Percentiles rank a stretch among this genome's conserved stretches.
phyloP scores from a whole-genome alignment of 2,797 vertebrate species.

The Coregonus suidteri region DNA sequence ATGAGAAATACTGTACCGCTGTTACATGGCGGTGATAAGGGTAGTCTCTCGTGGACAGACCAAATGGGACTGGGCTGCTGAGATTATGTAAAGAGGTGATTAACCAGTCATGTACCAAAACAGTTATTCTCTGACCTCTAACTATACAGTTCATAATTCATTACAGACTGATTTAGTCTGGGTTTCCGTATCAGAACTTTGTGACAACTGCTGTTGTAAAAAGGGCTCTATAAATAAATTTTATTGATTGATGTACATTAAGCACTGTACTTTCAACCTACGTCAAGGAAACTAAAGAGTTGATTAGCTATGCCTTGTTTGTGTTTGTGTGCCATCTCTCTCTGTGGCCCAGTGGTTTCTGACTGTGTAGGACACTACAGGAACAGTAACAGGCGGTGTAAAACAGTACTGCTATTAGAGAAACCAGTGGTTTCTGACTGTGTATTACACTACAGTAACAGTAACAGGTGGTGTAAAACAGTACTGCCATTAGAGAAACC shows the following conservation, averaged over 20 bases:
- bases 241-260: not conserved
- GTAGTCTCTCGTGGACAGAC: too few relatives aligned
- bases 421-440: too few relatives aligned
- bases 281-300: not conserved
- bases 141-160: not conserved
- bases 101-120: not conserved
- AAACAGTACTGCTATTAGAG: not conserved
- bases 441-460: too few relatives aligned
- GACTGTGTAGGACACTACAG: constrained; percentile 24
- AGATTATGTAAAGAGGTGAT: not conserved
- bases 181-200: too few relatives aligned
- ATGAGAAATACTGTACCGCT: not conserved
- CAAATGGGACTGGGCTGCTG: too few relatives aligned
- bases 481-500: too few relatives aligned
- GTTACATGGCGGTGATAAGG: too few relatives aligned
- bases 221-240: too few relatives aligned
- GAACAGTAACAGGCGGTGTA: constrained; percentile 33
- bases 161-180: not conserved
- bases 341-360: constrained; percentile 21
- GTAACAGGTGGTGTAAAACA: too few relatives aligned
- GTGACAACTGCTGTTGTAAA: too few relatives aligned
- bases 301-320: constrained; percentile 21
- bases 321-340: too few relatives aligned
- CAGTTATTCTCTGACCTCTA: not conserved
- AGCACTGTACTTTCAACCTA: not conserved